These are phyloP conservation scores for Ectemnius lituratus DNA, from an alignment of 2,888 invertebrate genomes.

Conservation along the genomic window DNA sequence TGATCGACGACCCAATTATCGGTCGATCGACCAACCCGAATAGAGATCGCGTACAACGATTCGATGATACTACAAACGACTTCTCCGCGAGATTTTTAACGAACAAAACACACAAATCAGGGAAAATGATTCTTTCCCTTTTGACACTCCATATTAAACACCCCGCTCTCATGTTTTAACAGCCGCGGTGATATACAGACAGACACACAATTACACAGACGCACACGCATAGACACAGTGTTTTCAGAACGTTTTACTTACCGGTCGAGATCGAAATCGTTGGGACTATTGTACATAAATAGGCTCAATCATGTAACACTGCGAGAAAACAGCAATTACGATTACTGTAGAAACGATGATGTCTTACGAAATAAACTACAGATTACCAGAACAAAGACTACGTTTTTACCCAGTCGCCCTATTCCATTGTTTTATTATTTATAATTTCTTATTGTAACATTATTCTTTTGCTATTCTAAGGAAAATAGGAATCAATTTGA, in stretches of 20 bases:
- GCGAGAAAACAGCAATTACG: slow-evolving; percentile 68
- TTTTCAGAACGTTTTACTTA: slow-evolving; percentile 39
- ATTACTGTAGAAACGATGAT: slow-evolving; percentile 74
- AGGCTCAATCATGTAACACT: slow-evolving; percentile 67
- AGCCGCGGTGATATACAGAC: slow-evolving; percentile 1
- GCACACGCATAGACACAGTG: slow-evolving; percentile 4
- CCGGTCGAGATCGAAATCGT: slow-evolving; percentile 47
- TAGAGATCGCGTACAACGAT: slow-evolving; percentile 39
- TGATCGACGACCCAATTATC: too few species aligned
- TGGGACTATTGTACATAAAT: slow-evolving; percentile 70
- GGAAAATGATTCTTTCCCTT: slow-evolving; percentile 3
- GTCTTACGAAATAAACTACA: slow-evolving; percentile 74
- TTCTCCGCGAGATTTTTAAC: slow-evolving; percentile 41
- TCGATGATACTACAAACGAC: slow-evolving; percentile 42
- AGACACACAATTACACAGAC: too few species aligned
- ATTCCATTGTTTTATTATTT: neutral
- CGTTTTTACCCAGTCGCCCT: neutral
- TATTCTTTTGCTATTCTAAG: too few species aligned
- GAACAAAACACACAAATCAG: slow-evolving; percentile 16
- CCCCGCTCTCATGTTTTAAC: slow-evolving; percentile 25
- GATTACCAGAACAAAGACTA: slow-evolving; percentile 53
- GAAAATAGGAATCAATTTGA: too few species aligned
- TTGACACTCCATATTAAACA: slow-evolving; percentile 16
- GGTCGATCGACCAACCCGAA: slow-evolving; percentile 34
- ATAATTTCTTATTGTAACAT: neutral